These are phyloP conservation scores for Rhynchonema sp. DNA, from an alignment of 2,888 invertebrate species.

Conservation along the genomic window DNA sequence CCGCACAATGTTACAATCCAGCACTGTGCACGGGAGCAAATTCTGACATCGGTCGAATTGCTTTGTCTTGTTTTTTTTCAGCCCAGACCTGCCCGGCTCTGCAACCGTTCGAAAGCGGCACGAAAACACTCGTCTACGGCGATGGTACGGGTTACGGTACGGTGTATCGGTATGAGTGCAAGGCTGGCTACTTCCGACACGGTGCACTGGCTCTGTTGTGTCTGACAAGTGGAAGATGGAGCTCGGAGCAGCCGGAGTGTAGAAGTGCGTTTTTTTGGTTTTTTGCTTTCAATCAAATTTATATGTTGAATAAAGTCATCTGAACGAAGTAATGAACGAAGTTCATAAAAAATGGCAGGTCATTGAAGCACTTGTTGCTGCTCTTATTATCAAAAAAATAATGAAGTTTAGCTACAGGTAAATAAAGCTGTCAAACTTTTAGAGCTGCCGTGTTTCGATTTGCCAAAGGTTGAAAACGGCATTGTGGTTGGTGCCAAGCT, in stretches of 20 bases:
- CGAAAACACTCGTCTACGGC: constrained; percentile 20
- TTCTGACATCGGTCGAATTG: too few species aligned
- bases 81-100: constrained; percentile 24
- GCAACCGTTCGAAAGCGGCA: constrained; percentile 19
- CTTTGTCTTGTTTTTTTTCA: constrained; percentile 7
- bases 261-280: constrained; percentile 65
- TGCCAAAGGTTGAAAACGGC: constrained; percentile 21
- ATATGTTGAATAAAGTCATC: background rate
- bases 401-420: too few species aligned
- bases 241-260: constrained; percentile 72
- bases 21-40: too few species aligned
- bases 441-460: constrained; percentile 19
- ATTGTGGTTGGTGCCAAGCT: constrained; percentile 10
- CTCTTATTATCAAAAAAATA: too few species aligned
- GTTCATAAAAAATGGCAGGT: too few species aligned
- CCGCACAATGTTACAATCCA: too few species aligned
- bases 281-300: background rate
- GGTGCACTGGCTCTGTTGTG: constrained; percentile 48
- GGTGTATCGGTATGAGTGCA: constrained; percentile 17
- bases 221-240: constrained; percentile 74
- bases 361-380: too few species aligned
- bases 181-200: constrained; percentile 19
- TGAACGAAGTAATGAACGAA: too few species aligned
- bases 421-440: background rate
- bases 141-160: constrained; percentile 26